These are phyloP conservation scores for Ypsolopha sequella DNA, from an alignment of 2,888 invertebrate species.

Conservation along the genomic window DNA sequence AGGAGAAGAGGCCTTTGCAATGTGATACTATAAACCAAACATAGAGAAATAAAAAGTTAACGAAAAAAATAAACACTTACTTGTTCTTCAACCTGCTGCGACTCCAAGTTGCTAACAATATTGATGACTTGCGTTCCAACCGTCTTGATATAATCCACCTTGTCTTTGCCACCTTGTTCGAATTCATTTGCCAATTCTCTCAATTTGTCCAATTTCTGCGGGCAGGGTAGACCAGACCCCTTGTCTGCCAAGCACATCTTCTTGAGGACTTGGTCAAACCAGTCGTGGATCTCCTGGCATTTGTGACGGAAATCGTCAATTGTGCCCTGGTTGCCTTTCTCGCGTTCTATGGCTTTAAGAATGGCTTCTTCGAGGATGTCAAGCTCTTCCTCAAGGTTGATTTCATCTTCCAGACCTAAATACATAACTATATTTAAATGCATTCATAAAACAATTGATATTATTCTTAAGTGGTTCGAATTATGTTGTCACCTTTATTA, in stretches of 20 bases:
- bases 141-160: slow-evolving; percentile 78
- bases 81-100: slow-evolving; percentile 92
- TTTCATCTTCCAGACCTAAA: slow-evolving; percentile 73
- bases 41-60: neutral
- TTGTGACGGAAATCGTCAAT: slow-evolving; percentile 83
- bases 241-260: slow-evolving; percentile 87
- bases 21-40: no score
- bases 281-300: slow-evolving; percentile 82
- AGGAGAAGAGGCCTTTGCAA: no score
- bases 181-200: slow-evolving; percentile 81
- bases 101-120: slow-evolving; percentile 88
- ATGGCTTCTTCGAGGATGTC: slow-evolving; percentile 79
- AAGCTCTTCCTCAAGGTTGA: slow-evolving; percentile 79
- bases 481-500: no score
- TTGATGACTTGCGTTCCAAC: slow-evolving; percentile 80
- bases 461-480: no score
- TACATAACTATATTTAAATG: slow-evolving; percentile 1
- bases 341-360: slow-evolving; percentile 78
- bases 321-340: slow-evolving; percentile 79
- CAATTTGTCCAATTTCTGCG: slow-evolving; percentile 83
- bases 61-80: slow-evolving; percentile 30
- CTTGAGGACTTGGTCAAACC: slow-evolving; percentile 85
- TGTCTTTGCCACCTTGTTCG: slow-evolving; percentile 77
- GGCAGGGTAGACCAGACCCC: slow-evolving; percentile 85
- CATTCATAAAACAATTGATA: no score